Percentiles rank a stretch among this genome's conserved stretches.
Conservation (phyloP, 2,797 vertebrate species). For the Passerculus sandwichensis region DNA sequence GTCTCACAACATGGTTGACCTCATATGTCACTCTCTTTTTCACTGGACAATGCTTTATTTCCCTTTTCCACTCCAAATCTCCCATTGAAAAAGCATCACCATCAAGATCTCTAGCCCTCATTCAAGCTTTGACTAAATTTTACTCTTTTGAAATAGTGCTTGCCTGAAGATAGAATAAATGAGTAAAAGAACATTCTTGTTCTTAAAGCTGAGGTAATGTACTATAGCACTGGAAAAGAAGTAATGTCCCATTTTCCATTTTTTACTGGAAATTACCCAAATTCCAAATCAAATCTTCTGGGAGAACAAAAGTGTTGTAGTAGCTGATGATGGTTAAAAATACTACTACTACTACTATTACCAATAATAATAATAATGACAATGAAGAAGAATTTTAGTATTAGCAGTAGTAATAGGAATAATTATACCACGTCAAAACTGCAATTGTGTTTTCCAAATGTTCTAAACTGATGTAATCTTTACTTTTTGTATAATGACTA, state of each 20-base stretch:
- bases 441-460: background rate
- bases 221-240: background rate
- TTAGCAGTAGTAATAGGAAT: background rate
- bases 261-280: background rate
- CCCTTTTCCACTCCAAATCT: background rate
- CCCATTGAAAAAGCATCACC: background rate
- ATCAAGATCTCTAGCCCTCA: background rate
- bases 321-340: background rate
- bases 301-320: background rate
- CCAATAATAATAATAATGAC: background rate
- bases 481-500: background rate
- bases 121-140: background rate
- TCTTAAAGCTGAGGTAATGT: background rate
- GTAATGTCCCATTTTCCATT: background rate
- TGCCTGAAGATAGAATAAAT: background rate
- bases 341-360: too few species aligned
- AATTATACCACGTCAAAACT: fast-evolving
- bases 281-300: background rate
- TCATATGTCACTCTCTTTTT: background rate
- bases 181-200: background rate
- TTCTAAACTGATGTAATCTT: background rate
- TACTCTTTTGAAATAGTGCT: background rate
- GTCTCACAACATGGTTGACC: background rate
- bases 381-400: background rate
- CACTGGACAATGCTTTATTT: background rate